phyloP scores from a whole-genome alignment of 2,113 vertebrate species.

The Dolichotis patagonum region DNA sequence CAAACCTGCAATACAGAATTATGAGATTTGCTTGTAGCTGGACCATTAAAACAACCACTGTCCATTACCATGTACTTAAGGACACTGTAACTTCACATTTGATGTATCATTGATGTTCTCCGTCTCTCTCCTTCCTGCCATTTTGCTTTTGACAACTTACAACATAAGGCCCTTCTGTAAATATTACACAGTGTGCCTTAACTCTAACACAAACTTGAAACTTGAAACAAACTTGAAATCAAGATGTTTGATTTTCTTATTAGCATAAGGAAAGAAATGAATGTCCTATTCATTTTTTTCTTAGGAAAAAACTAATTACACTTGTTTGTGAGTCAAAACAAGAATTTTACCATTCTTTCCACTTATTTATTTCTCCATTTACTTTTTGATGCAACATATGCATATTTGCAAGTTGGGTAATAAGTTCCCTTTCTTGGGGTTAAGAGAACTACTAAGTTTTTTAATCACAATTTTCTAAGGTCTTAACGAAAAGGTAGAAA shows the following conservation, averaged over 20 bases:
- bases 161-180: background rate
- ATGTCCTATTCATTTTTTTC: background rate
- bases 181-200: background rate
- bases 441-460: background rate
- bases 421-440: background rate
- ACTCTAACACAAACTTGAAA: no score
- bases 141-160: background rate
- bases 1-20: background rate
- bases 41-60: background rate
- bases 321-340: background rate
- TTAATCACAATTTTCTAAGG: background rate
- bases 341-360: background rate
- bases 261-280: background rate
- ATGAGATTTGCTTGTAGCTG: fast-evolving
- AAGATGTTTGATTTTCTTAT: background rate
- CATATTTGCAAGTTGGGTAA: background rate
- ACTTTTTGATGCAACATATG: background rate
- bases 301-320: background rate
- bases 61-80: background rate
- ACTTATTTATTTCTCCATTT: background rate
- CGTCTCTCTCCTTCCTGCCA: background rate
- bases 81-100: background rate
- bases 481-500: background rate
- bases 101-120: background rate
- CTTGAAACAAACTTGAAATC: background rate